A percentile compares a stretch with the other conserved stretches of the same genome.
Conservation (phyloP, 2,113 vertebrate genomes). For the Probosciger aterrimus region DNA sequence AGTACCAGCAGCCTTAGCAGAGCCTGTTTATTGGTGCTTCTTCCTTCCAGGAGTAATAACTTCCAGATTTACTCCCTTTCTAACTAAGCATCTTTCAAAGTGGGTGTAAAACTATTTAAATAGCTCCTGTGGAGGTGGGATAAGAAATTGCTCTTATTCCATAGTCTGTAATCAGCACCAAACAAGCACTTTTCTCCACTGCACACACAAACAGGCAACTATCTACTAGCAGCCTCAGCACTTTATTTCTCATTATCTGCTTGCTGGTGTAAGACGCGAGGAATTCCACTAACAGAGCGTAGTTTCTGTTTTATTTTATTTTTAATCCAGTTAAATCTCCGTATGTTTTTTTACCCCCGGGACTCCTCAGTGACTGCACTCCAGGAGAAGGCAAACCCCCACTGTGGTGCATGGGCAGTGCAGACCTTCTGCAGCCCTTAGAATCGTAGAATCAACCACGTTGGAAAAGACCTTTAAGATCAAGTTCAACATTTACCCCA, state of each 20-base stretch:
- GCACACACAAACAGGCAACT: constrained; percentile 61
- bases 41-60: constrained; percentile 41
- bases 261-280: background rate
- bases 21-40: background rate
- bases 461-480: background rate
- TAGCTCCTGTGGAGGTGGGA: constrained; percentile 63
- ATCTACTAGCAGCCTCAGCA: constrained; percentile 31
- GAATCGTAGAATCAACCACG: background rate
- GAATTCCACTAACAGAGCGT: background rate
- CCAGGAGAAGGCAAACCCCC: background rate
- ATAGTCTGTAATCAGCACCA: constrained; percentile 62
- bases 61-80: constrained; percentile 57
- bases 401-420: accelerated
- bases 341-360: background rate
- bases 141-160: constrained; percentile 68
- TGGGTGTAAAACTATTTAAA: constrained; percentile 64
- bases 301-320: background rate
- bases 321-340: background rate
- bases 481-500: background rate
- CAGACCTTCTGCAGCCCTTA: background rate
- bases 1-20: background rate
- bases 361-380: background rate
- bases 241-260: constrained; percentile 11
- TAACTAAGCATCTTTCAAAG: constrained; percentile 61
- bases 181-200: constrained; percentile 65